These are phyloP conservation scores for Glossophaga mutica DNA, from an alignment of 2,797 vertebrate species.

Conservation along the genomic window DNA sequence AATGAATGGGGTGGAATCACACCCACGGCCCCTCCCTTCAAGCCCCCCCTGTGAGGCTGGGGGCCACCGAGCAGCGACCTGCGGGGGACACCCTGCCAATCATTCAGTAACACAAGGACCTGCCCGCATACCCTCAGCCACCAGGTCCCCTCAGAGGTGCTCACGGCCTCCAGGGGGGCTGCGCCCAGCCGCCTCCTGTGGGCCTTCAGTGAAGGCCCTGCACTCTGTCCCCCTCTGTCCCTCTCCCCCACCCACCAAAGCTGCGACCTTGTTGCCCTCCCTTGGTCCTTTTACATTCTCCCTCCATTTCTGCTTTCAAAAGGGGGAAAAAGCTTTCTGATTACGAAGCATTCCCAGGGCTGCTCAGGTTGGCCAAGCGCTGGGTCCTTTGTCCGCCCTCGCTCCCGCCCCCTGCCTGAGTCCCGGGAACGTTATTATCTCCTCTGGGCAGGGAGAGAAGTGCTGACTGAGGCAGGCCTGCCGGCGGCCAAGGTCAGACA, in stretches of 20 bases:
- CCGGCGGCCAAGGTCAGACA: constrained; percentile 34
- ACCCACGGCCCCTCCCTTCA: constrained; percentile 40
- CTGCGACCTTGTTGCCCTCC: background rate
- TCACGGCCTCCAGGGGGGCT: background rate
- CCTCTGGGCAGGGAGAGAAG: constrained; percentile 48
- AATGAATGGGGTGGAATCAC: constrained; percentile 58
- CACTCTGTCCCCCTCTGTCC: background rate
- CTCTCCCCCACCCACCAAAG: background rate
- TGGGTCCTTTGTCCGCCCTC: constrained; percentile 34
- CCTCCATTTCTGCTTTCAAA: constrained; percentile 34
- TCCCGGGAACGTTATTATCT: constrained; percentile 24
- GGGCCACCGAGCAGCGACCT: background rate
- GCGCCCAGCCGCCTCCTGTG: rapidly evolving
- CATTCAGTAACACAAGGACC: background rate
- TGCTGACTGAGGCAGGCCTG: constrained; percentile 12
- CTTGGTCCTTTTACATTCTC: background rate
- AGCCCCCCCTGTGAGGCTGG: background rate
- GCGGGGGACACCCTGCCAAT: background rate
- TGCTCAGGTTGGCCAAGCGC: constrained; percentile 21
- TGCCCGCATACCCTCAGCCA: background rate
- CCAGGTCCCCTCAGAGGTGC: background rate
- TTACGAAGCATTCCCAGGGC: constrained; percentile 59
- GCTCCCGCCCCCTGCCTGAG: background rate
- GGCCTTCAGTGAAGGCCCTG: rapidly evolving
- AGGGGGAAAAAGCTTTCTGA: constrained; percentile 42